Evolutionary conservation across 2,888 invertebrate species (phyloP).

Genomic region (Nymphalis urticae): DNA sequence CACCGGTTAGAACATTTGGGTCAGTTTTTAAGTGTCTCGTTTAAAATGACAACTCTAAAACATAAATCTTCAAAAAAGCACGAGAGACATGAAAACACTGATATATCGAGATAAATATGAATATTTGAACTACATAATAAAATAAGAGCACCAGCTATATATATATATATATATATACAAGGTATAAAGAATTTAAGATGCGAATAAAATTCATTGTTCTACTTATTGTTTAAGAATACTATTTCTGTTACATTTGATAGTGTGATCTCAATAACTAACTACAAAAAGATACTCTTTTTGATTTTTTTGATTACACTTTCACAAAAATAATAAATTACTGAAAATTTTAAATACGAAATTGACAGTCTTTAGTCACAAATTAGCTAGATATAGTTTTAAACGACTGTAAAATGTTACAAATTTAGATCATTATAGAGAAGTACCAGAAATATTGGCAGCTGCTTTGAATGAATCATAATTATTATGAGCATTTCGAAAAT

Average conservation of each 20-base stretch:
- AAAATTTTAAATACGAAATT: neutral
- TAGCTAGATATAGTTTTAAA: neutral
- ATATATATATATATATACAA: neutral
- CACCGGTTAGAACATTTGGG: constrained; percentile 46
- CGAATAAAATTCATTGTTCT: too few relatives aligned
- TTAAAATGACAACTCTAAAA: constrained; percentile 30
- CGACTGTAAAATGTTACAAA: constrained; percentile 10
- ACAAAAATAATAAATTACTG: neutral
- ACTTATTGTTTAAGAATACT: too few relatives aligned
- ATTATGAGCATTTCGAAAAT: constrained; percentile 14
- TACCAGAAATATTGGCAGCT: constrained; percentile 14
- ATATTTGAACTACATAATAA: neutral
- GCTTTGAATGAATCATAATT: constrained; percentile 12
- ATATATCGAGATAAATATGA: neutral
- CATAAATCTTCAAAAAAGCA: constrained; percentile 7
- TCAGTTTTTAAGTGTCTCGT: constrained; percentile 43
- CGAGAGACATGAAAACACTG: constrained; percentile 4
- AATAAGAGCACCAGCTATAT: neutral
- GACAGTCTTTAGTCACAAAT: neutral
- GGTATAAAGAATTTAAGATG: neutral
- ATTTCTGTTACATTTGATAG: too few relatives aligned
- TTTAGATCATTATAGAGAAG: constrained; percentile 21
- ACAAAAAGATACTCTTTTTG: too few relatives aligned
- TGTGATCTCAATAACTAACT: too few relatives aligned
- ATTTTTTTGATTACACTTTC: too few relatives aligned